phyloP scores from a whole-genome alignment of 2,888 invertebrate species.

The Noctua comes region DNA sequence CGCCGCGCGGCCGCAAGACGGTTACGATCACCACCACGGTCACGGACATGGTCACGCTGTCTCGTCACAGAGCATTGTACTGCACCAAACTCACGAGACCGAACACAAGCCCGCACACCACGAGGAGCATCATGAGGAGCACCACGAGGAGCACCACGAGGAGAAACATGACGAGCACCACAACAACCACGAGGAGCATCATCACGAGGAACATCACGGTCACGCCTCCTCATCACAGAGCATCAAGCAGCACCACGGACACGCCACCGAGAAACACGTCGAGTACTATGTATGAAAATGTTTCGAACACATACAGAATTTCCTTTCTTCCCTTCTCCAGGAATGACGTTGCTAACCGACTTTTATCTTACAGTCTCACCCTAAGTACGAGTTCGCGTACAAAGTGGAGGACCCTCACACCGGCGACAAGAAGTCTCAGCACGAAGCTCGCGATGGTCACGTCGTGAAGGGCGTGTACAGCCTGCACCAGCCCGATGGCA shows the following conservation, averaged over 20 bases:
- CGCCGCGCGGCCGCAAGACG: constrained; percentile 55
- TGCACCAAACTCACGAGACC: constrained; percentile 67
- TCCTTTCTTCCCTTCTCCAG: neutral
- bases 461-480: constrained; percentile 89
- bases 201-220: constrained; percentile 55
- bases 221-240: constrained; percentile 75
- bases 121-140: neutral
- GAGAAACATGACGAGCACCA: constrained; percentile 29
- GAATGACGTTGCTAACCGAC: neutral
- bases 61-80: constrained; percentile 75
- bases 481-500: constrained; percentile 87
- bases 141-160: constrained; percentile 9
- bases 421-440: constrained; percentile 83
- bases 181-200: constrained; percentile 30
- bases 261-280: constrained; percentile 64
- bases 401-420: constrained; percentile 86
- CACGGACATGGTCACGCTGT: constrained; percentile 73
- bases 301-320: neutral
- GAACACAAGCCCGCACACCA: constrained; percentile 38
- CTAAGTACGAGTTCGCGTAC: constrained; percentile 78
- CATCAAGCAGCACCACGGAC: constrained; percentile 73
- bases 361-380: constrained; percentile 25
- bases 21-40: constrained; percentile 65
- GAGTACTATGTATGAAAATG: constrained; percentile 53
- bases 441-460: constrained; percentile 87